Evolutionary conservation across 2,888 invertebrate genomes (phyloP), one percentile per base, ranked within the genome.

Genomic region (Eledona agricola): DNA sequence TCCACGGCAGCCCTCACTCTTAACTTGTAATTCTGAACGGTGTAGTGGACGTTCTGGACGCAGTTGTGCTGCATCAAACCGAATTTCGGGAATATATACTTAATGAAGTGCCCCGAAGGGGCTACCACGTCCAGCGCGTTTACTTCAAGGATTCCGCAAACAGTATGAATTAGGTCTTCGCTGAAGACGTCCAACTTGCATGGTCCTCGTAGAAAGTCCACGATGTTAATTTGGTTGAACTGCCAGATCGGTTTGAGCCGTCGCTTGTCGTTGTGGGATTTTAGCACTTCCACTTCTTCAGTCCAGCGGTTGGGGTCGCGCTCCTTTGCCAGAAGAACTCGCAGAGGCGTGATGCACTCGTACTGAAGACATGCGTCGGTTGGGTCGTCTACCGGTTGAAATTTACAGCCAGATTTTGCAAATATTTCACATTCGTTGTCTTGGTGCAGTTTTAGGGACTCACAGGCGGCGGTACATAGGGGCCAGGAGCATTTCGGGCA

Each of bases 61-160:
- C 93, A 93, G 65, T 83, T 87, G 72, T 93, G 93, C 0, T 91
- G 89, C 60, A 90, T 80, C 52, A 93, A 80, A 2, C 86, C 83
- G 2, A 90, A 78, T 51, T 81, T 83, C 0, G 92, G 90, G 72
- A 88, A 93, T 6, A 93, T 73, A 5, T 89, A 90, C 53, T 92
- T 82, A 1, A 91, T 80, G 9, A 83, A 80, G 67, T 83, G 83
- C 0, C 89, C 89, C 19, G 80, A 80, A 1, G 79, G 67, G 1
- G 87, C 85, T 23, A 88, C 83, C 0, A 89, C 83, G 73, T 92
- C 90, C 58, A 90, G 89, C 1, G 87, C 81, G 67, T 90, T 90
- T 1, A 90, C 84, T 77, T 92, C 92, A 47, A 92, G 77, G 57
- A 92, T 87, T 3, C 93, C 93, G 62, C 91, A 89, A 13, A 85